A percentile compares a stretch with the other conserved stretches of the same genome.
Conservation (phyloP, 2,888 invertebrate species). For the Melinaea marsaeus region DNA sequence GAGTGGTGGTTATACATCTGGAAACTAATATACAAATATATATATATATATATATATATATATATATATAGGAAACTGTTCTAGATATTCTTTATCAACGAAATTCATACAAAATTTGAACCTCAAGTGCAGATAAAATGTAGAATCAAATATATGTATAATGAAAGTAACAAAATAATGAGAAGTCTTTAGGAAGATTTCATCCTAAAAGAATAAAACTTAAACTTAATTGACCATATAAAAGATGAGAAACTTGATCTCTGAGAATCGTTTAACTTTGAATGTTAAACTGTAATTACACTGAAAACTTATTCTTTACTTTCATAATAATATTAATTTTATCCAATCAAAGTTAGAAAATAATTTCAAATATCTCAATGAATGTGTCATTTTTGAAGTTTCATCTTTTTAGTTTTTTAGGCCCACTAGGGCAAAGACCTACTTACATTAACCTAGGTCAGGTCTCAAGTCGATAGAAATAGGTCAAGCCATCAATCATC, state of each 20-base stretch:
- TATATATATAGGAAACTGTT: too few species aligned
- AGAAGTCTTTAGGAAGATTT: not conserved
- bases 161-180: too few species aligned
- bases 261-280: not conserved
- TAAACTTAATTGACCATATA: not conserved
- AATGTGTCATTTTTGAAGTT: not conserved
- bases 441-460: constrained; percentile 6
- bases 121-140: too few species aligned
- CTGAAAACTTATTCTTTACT: not conserved
- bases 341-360: too few species aligned
- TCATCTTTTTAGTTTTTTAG: not conserved
- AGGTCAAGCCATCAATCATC: constrained; percentile 1
- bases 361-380: too few species aligned
- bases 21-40: too few species aligned
- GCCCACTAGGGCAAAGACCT: not conserved
- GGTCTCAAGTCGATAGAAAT: constrained; percentile 3
- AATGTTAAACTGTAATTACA: not conserved
- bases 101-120: too few species aligned
- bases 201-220: not conserved
- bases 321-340: not conserved
- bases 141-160: too few species aligned
- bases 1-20: too few species aligned
- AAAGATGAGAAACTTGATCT: not conserved
- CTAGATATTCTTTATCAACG: too few species aligned
- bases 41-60: too few species aligned